Evolutionary conservation across 2,113 vertebrate species (phyloP), one percentile per base, ranked within the genome.

Genomic region (Zonotrichia leucophrys): DNA sequence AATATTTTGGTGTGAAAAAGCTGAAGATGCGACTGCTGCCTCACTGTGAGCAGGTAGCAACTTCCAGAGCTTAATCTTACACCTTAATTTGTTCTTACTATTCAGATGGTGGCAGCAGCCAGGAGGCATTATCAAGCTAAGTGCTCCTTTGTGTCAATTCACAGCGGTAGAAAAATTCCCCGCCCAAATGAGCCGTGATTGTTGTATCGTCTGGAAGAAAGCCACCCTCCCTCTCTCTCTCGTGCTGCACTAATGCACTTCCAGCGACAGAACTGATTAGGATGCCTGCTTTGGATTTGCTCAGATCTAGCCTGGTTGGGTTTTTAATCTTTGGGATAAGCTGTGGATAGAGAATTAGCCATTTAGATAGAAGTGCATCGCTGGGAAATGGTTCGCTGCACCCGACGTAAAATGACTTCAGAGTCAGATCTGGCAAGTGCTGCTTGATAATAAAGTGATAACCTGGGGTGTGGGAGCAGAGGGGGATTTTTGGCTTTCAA

Each of bases 121-220:
- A 89, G 82, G 70, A 91, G 58, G 73, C 83, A 78, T 95, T 91
- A 91, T 88, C 79, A 96, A 58, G 90, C 83, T 94, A 93, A 93
- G 62, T 96, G 95, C 83, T 96, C 91, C 86, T 96, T 93, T 95
- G 92, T 96, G 95, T 93, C 93, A 92, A 92, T 94, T 93, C 90
- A 89, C 79, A 96, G 94, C 69, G 31, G 86, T 2, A 75, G 73
- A 90, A 92, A 83, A 90, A 86, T 64, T 92, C 93, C 88, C 92
- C 50, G 18, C 93, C 85, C 85, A 92, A 93, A 90, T 15, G 93
- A 93, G 88, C 92, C 33, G 60, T 60, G 92, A 88, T 88, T 92
- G 90, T 83, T 93, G 44, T 60, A 94, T 67, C 79, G 69, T 69
- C 80, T 96, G 96, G 95, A 94, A 95, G 83, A 70, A 96, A 92